Evolutionary conservation across 2,888 invertebrate genomes (phyloP).

Genomic region (Barypeithes pellucidus): DNA sequence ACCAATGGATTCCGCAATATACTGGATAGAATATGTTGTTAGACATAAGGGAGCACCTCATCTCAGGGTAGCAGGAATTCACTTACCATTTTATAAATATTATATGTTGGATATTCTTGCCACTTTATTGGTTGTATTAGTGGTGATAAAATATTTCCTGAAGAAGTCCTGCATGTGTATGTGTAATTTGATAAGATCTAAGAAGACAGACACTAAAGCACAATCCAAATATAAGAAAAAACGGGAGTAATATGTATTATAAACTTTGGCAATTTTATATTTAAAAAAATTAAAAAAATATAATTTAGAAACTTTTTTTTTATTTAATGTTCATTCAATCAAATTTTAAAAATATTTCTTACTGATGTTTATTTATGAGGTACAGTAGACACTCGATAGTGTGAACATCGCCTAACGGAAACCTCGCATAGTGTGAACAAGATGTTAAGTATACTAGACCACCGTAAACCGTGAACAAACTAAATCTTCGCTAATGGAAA

Average conservation of each 20-base stretch:
- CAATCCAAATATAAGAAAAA: constrained; percentile 9
- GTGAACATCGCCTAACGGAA: no score
- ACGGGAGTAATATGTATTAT: background rate
- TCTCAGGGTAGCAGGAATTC: constrained; percentile 58
- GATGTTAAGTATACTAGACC: no score
- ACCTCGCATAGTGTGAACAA: no score
- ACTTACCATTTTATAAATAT: constrained; percentile 61
- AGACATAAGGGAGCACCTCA: constrained; percentile 60
- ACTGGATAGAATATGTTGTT: constrained; percentile 61
- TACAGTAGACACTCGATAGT: no score
- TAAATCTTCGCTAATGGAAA: no score
- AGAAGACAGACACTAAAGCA: background rate
- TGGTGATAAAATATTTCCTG: constrained; percentile 7
- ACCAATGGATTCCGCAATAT: constrained; percentile 59
- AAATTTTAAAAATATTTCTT: no score
- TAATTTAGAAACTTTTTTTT: no score
- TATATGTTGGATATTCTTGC: constrained; percentile 60
- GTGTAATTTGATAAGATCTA: background rate
- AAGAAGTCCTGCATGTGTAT: constrained; percentile 2
- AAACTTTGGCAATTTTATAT: no score
- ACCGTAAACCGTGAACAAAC: no score
- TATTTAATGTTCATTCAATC: no score
- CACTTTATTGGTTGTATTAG: constrained; percentile 11
- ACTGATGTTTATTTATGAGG: no score
- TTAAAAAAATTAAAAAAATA: no score